These are phyloP conservation scores for Prunella fulvescens DNA, from an alignment of 2,113 vertebrate species.

Conservation along the genomic window DNA sequence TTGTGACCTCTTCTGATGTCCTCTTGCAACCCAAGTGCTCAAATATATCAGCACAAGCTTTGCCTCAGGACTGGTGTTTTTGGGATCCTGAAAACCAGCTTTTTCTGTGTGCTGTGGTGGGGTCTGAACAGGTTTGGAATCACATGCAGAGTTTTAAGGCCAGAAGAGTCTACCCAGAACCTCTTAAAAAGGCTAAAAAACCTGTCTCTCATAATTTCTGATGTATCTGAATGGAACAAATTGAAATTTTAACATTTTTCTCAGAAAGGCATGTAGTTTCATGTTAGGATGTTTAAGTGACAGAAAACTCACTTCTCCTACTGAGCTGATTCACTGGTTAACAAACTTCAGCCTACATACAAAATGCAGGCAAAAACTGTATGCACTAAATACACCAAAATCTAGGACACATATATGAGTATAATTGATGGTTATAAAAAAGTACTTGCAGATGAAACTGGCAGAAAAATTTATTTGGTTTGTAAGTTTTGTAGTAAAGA, in stretches of 20 bases:
- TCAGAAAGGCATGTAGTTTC: background rate
- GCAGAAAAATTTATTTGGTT: background rate
- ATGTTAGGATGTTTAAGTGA: background rate
- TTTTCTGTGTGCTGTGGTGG: background rate
- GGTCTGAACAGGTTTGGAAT: background rate
- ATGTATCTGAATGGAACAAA: background rate
- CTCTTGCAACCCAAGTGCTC: background rate
- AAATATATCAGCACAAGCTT: background rate
- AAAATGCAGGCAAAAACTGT: background rate
- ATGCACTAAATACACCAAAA: background rate
- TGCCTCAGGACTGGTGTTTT: background rate
- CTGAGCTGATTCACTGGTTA: background rate
- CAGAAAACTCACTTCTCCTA: background rate
- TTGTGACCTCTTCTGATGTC: background rate
- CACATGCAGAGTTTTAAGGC: rapidly evolving
- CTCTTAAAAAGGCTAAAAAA: background rate
- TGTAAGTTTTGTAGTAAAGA: background rate
- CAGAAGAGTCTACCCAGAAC: background rate
- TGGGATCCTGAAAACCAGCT: background rate
- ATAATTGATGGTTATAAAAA: background rate
- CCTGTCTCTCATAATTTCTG: background rate
- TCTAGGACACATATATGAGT: background rate
- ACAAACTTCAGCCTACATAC: background rate
- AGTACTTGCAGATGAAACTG: background rate
- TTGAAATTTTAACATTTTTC: background rate